Evolutionary conservation across 2,113 vertebrate species (phyloP), one percentile per base, ranked within the genome.

Genomic region (Muscicapa adusta): DNA sequence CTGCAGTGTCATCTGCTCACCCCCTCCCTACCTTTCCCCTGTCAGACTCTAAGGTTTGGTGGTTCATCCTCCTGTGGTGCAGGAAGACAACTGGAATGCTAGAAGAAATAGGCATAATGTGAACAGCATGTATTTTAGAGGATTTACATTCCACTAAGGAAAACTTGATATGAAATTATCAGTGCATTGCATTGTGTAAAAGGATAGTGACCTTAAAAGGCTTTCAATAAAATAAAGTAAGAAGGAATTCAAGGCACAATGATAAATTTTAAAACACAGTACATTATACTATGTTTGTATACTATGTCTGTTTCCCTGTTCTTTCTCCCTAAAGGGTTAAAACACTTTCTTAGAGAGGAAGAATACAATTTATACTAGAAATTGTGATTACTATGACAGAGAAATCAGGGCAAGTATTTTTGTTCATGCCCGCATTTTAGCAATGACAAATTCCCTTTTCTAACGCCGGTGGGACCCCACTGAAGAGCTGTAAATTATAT

Each of bases 371-470:
- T 74, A 24, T 74, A 56, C 48, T 66, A 85, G 40, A 88, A 82
- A 88, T 58, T 24, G 66, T 18, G 0, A 91, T 47, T 85, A 38
- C 58, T 63, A 68, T 38, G 50, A 26, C 60, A 74, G 58, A 83
- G 67, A 95, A 96, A 95, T 57, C 71, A 88, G 92, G 88, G 25
- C 91, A 94, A 82, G 47, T 84, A 91, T 92, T 96, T 97, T 92
- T 94, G 82, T 80, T 93, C 71, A 47, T 83, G 58, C 47, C 54
- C 31, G 58, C 4, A 0, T 60, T 91, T 78, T 88, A 58, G 54
- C 50, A 96, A 62, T 3, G 40, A 53, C 62, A 88, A 51, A 79
- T 79, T 83, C 79, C 61, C 25, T 54, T 88, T 91, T 40, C 42
- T 50, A 70, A 65, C 53, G 29, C 42, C 71, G 2, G 0, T 62